Base-by-base conservation (phyloP, 2,888 invertebrate genomes). In the Automeris io region DNA sequence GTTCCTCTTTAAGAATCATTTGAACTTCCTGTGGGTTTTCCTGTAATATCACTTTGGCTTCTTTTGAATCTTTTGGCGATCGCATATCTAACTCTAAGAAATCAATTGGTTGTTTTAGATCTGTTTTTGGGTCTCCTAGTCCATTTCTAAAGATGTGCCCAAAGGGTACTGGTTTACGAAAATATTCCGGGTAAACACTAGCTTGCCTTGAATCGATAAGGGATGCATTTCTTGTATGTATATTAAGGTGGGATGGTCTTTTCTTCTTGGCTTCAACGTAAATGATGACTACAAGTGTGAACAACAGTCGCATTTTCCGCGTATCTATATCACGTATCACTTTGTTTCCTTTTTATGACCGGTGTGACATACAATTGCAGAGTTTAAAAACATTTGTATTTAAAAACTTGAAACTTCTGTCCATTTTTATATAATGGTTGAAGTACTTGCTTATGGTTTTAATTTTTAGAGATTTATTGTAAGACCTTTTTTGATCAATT, bases 111-210 rank as follows among this genome's bases (percentile, higher is more conserved):
- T 47, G 44, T 38, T 59, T 61, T 0, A 37, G 11, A 5, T 29
- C 18, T 8, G 46, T 45, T 2, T 33, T 35, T 0, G 53, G 48
- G 13, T 71, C 67, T 40, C 48, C 57, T 2, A 55, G 49, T 1
- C 73, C 71, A 2, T 63, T 54, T 45, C 42, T 54, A 5, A 45
- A 55, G n/a, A 76, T 57, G 29, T 71, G 67, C 16, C 67, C 65
- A 40, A 73, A 74, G 1, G 70, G 64, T 2, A 72, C 58, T 2
- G 59, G 57, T 2, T 48, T 23, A 3, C 16, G 24, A 2, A 37
- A 38, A 4, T 22, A 18, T 8, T 44, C 34, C 1, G 52, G 41
- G 3, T 40, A 43, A 0, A 35, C 23, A 13, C 47, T 40, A 2
- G 39, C 18, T 8, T 32, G 23, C 3, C 21, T 33, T 23, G 19